Evolutionary conservation across 2,113 vertebrate species (phyloP), one percentile per base, ranked within the genome.

Genomic region (Herpetotheres cachinnans): DNA sequence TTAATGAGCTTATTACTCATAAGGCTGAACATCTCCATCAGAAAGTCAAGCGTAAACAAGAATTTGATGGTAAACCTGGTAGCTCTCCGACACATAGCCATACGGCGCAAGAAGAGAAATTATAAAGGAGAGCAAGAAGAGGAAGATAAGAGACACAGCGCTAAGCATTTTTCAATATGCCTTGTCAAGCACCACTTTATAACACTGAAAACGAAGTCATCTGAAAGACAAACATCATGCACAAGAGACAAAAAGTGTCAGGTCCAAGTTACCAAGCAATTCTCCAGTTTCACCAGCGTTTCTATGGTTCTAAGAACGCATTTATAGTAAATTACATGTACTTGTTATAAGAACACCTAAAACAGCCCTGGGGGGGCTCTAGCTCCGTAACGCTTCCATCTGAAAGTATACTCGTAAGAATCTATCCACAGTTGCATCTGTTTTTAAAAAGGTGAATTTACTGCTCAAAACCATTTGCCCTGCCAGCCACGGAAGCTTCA

Each of bases 1-100:
- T 91, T 95, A 94, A 95, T 89, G 73, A 86, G 86, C 36, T 96
- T 95, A 90, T 87, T 96, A 88, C 46, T 87, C 63, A 81, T 80
- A 94, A 56, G 50, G 66, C 50, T 91, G 38, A 94, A 66, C n/a
- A 55, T 69, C 59, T 96, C 77, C 67, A 86, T 94, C 85, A 92
- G 44, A 69, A 92, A 94, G 82, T 93, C 74, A 96, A 81, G 77
- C 29, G 13, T 66, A 96, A 96, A 96, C 56, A 97, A 3, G 55
- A 97, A 61, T 36, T 76, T 52, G 63, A 30, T 29, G 36, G 78
- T 49, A 93, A 94, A 89, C 32, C 70, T 67, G 61, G 80, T 21
- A 78, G 67, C 77, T 92, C 73, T 85, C 65, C 84, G 82, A 70
- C 46, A 61, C 12, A 29, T 3, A 74, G 40, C 52, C 49, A 74